Percentiles rank a stretch among this genome's conserved stretches.
Conservation (phyloP, 2,888 invertebrate genomes). For the Hypomecis atomaria region DNA sequence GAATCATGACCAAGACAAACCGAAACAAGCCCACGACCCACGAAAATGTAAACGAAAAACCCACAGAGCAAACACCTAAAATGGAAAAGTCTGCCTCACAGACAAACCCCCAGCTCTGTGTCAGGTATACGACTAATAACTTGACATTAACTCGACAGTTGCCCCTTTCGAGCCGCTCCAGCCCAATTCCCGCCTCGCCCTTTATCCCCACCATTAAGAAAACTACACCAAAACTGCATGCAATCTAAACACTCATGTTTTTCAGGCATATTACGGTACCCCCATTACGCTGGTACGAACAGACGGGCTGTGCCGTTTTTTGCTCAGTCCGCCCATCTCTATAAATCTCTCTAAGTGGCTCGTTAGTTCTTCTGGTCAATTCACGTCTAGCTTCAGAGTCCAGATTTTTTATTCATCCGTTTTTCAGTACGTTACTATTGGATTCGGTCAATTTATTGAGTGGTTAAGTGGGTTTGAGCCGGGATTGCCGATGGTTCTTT, state of each 20-base stretch:
- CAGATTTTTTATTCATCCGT: slow-evolving; percentile 66
- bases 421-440: slow-evolving; percentile 53
- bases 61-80: no score
- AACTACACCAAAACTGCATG: slow-evolving; percentile 56
- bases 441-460: slow-evolving; percentile 45
- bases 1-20: no score
- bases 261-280: slow-evolving; percentile 53
- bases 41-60: no score
- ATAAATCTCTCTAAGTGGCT: slow-evolving; percentile 76
- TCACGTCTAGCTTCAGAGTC: slow-evolving; percentile 60
- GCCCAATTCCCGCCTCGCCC: slow-evolving; percentile 28
- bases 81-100: not conserved
- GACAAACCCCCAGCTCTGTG: not conserved
- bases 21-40: no score
- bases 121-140: slow-evolving; percentile 17
- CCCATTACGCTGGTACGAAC: slow-evolving; percentile 56
- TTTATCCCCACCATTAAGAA: slow-evolving; percentile 42
- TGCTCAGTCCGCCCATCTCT: slow-evolving; percentile 64
- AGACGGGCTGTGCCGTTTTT: slow-evolving; percentile 66
- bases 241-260: slow-evolving; percentile 61
- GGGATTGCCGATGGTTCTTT: slow-evolving; percentile 25
- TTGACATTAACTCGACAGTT: slow-evolving; percentile 26
- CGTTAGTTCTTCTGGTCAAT: slow-evolving; percentile 74
- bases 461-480: slow-evolving; percentile 31
- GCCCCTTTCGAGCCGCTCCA: slow-evolving; percentile 5